These are phyloP conservation scores for Trigoniulus corallinus DNA, from an alignment of 1,140 invertebrate species.

Conservation along the genomic window DNA sequence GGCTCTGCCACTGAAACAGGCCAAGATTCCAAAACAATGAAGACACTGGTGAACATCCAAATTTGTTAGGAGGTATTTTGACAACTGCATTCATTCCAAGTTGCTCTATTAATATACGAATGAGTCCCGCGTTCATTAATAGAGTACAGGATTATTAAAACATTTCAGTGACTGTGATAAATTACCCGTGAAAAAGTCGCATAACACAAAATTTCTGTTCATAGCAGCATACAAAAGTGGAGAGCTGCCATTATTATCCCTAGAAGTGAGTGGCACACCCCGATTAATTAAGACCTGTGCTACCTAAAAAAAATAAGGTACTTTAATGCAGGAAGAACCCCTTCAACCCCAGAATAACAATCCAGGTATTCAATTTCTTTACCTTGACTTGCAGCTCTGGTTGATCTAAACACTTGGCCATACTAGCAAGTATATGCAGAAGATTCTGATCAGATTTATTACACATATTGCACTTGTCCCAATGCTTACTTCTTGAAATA, in stretches of 20 bases:
- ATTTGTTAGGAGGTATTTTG: constrained; percentile 17
- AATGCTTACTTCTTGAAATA: constrained; percentile 17
- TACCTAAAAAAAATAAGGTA: constrained; percentile 17
- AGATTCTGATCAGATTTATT: constrained; percentile 21
- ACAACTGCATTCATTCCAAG: constrained; percentile 9
- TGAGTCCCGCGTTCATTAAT: too few species aligned
- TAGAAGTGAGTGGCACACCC: constrained; percentile 16
- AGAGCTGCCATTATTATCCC: constrained; percentile 26
- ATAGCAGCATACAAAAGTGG: constrained; percentile 29
- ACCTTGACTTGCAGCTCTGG: constrained; percentile 23
- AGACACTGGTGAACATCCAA: constrained; percentile 22
- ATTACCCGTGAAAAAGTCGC: constrained; percentile 21
- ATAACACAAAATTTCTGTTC: constrained; percentile 22
- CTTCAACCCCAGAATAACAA: too few species aligned
- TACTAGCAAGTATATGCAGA: constrained; percentile 23
- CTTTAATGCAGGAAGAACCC: too few species aligned
- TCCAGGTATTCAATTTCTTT: not conserved
- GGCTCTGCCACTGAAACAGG: not conserved
- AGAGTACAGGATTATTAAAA: too few species aligned
- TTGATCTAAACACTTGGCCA: constrained; percentile 14
- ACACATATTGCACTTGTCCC: constrained; percentile 4
- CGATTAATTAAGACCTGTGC: constrained; percentile 21
- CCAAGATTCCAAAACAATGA: constrained; percentile 25
- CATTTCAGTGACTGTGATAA: too few species aligned
- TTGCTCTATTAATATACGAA: constrained; percentile 13